Conservation (phyloP, 2,888 invertebrate genomes). For the Beris chalybata region DNA sequence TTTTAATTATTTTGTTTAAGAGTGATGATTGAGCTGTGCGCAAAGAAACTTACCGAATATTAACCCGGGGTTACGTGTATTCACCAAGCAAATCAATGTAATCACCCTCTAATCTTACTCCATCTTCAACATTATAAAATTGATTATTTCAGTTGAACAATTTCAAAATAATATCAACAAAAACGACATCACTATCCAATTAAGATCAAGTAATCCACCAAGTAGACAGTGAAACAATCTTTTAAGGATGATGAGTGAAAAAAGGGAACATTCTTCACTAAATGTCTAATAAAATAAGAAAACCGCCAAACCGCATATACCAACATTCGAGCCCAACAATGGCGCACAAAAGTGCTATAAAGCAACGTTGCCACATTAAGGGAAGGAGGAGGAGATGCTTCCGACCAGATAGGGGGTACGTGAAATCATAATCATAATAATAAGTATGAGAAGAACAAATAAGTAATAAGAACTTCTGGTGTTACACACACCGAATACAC, state of each 20-base stretch:
- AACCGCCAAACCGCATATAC: slow-evolving; percentile 18
- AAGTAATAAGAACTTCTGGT: slow-evolving; percentile 46
- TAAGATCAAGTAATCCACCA: background rate
- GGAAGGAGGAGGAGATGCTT: slow-evolving; percentile 27
- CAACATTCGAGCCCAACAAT: slow-evolving; percentile 14
- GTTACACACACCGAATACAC: slow-evolving; percentile 41
- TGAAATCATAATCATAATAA: slow-evolving; percentile 35
- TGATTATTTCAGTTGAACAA: too few relatives aligned
- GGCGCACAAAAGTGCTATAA: slow-evolving; percentile 17
- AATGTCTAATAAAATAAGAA: slow-evolving; percentile 13
- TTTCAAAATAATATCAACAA: background rate
- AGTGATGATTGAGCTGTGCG: too few relatives aligned
- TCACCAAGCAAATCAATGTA: too few relatives aligned
- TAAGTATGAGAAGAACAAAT: slow-evolving; percentile 43
- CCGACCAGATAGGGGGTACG: slow-evolving; percentile 29
- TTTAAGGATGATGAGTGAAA: background rate
- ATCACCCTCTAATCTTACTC: too few relatives aligned
- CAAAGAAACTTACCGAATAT: too few relatives aligned
- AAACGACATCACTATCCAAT: slow-evolving; percentile 3
- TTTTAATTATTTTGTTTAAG: too few relatives aligned
- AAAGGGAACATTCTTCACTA: background rate
- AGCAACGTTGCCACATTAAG: slow-evolving; percentile 10
- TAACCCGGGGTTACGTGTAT: too few relatives aligned
- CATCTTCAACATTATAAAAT: too few relatives aligned
- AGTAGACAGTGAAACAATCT: slow-evolving; percentile 3